phyloP scores from a whole-genome alignment of 53 echinoderm and acorn worm species.

The Temnopleurus reevesii region DNA sequence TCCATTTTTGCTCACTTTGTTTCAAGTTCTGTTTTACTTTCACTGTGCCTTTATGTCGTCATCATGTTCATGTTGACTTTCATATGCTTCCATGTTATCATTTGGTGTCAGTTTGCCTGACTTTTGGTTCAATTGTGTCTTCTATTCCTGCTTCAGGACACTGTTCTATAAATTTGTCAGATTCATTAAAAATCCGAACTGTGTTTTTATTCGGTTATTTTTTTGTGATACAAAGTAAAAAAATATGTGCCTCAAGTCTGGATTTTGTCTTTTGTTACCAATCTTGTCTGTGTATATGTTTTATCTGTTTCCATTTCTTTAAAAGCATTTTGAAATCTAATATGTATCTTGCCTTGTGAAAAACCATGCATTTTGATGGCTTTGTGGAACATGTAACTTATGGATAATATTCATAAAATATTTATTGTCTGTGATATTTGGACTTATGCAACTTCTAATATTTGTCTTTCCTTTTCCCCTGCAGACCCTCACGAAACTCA shows the following conservation, averaged over 20 bases:
- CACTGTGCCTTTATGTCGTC: no score
- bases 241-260: slow-evolving; percentile 5
- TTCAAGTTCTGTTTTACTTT: not conserved
- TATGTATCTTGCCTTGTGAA: not conserved
- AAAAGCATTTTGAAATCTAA: not conserved
- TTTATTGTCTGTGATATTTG: no score
- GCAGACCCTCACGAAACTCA: slow-evolving; percentile 42
- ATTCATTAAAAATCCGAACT: no score
- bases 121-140: no score
- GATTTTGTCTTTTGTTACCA: not conserved
- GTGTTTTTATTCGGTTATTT: not conserved
- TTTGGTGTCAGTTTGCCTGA: no score
- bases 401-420: not conserved
- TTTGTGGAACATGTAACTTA: not conserved
- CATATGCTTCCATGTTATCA: no score
- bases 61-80: no score
- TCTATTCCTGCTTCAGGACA: no score
- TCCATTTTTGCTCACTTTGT: not conserved
- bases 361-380: not conserved
- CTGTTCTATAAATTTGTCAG: no score
- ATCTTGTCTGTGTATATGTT: not conserved
- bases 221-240: not conserved
- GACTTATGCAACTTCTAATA: not conserved
- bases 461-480: not conserved
- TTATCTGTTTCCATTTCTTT: no score